A percentile compares a stretch with the other conserved stretches of the same genome.
Evolutionary conservation across 2,797 vertebrate genomes (phyloP).

Genomic region (Anomalospiza imberbis): DNA sequence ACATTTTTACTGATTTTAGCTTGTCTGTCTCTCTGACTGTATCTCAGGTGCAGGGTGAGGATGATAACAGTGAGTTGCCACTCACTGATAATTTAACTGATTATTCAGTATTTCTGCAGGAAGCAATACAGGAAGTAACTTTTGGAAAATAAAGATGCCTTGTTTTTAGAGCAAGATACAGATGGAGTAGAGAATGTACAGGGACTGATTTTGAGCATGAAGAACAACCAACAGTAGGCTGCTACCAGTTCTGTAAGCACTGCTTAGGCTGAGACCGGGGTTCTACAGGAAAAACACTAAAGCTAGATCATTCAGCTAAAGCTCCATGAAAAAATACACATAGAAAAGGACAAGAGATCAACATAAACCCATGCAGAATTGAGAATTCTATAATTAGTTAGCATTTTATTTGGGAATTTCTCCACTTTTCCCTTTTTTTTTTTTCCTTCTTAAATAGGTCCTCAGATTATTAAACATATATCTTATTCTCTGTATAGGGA

Average conservation of each 20-base stretch:
- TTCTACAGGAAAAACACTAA: background rate
- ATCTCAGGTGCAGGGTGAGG: background rate
- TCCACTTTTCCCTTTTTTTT: background rate
- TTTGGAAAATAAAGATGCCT: background rate
- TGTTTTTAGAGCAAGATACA: background rate
- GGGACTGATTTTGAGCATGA: background rate
- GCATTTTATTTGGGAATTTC: background rate
- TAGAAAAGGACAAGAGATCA: background rate
- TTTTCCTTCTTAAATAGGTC: background rate
- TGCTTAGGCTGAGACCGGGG: background rate
- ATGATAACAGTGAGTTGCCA: background rate
- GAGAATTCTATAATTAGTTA: background rate
- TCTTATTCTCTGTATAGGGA: background rate
- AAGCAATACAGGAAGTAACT: background rate
- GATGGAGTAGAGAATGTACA: background rate
- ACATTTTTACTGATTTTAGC: background rate
- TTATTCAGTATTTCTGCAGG: background rate
- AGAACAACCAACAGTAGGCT: background rate
- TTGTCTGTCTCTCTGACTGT: background rate
- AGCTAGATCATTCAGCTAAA: background rate
- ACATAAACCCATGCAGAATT: background rate
- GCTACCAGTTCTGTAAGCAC: background rate
- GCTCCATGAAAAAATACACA: background rate
- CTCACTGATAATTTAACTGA: background rate
- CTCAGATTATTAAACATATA: background rate